Percentiles rank a stretch among this genome's conserved stretches.
These are phyloP conservation scores for Drosophila asahinai DNA, from an alignment of 1,140 invertebrate species.

Conservation along the genomic window DNA sequence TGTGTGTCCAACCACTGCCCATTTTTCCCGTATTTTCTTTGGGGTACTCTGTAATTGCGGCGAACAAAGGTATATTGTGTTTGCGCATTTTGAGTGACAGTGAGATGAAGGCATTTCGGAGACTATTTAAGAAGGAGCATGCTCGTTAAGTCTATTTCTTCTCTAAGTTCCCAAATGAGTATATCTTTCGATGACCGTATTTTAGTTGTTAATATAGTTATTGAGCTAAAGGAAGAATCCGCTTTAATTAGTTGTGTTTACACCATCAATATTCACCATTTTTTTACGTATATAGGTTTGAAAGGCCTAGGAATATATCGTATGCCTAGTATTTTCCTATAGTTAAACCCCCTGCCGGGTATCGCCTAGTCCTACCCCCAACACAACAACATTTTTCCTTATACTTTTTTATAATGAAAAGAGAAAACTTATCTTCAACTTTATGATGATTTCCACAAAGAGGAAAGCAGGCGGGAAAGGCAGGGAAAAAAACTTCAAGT, in stretches of 20 bases:
- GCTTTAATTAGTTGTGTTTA: too few species aligned
- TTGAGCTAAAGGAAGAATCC: too few species aligned
- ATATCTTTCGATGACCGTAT: too few species aligned
- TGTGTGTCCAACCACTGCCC: constrained; percentile 48
- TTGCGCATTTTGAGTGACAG: neutral
- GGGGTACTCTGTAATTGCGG: constrained; percentile 11
- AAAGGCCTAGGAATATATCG: too few species aligned
- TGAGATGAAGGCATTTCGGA: neutral
- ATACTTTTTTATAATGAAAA: constrained; percentile 71
- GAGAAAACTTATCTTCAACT: constrained; percentile 83
- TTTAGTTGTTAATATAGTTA: too few species aligned
- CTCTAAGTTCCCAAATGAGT: neutral
- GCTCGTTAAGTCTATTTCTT: neutral
- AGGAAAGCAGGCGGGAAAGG: constrained; percentile 9
- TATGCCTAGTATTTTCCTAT: too few species aligned
- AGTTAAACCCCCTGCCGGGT: neutral
- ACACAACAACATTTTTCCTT: constrained; percentile 3
- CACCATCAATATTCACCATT: too few species aligned
- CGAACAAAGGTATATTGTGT: neutral
- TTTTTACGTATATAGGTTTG: too few species aligned
- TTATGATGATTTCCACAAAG: constrained; percentile 81
- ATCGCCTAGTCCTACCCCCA: neutral
- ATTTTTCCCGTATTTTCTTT: constrained; percentile 46
- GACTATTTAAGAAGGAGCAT: neutral
- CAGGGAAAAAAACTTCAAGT: constrained; percentile 36